These are phyloP conservation scores for Acleris literana DNA, from an alignment of 2,888 invertebrate genomes.

Conservation along the genomic window DNA sequence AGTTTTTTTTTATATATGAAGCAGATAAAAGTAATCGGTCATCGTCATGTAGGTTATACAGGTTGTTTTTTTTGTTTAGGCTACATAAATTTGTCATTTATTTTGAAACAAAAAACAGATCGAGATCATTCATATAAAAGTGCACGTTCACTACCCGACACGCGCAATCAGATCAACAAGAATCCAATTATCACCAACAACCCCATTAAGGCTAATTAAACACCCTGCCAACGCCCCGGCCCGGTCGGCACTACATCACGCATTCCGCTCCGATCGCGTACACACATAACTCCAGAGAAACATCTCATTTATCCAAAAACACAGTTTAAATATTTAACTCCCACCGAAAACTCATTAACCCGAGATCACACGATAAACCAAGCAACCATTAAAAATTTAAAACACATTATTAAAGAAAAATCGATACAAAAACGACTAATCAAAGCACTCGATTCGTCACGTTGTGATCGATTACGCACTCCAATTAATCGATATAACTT, in stretches of 20 bases:
- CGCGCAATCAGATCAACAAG: conserved; percentile 20
- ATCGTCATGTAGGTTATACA: no score
- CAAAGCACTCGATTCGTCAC: conserved; percentile 61
- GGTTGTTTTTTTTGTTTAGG: no score
- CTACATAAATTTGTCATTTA: no score
- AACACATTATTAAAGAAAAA: conserved; percentile 41
- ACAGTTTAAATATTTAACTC: conserved; percentile 56
- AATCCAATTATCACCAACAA: conserved; percentile 40
- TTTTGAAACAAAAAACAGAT: neutral
- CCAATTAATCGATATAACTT: conserved; percentile 68
- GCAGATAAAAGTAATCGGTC: no score
- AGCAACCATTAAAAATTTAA: conserved; percentile 53
- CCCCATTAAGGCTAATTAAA: conserved; percentile 44
- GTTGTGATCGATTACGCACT: conserved; percentile 67
- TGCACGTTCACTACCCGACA: neutral
- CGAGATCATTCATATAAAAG: neutral
- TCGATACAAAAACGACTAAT: conserved; percentile 37
- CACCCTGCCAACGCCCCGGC: conserved; percentile 27
- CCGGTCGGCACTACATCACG: conserved; percentile 18
- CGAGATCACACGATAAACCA: conserved; percentile 68
- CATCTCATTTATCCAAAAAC: conserved; percentile 59
- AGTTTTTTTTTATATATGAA: no score
- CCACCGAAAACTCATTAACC: conserved; percentile 63
- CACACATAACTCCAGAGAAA: conserved; percentile 52
- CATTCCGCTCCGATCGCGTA: conserved; percentile 23